A percentile compares a stretch with the other conserved stretches of the same genome.
phyloP scores from a whole-genome alignment of 2,113 vertebrate species.

The Aleadryas rufinucha region DNA sequence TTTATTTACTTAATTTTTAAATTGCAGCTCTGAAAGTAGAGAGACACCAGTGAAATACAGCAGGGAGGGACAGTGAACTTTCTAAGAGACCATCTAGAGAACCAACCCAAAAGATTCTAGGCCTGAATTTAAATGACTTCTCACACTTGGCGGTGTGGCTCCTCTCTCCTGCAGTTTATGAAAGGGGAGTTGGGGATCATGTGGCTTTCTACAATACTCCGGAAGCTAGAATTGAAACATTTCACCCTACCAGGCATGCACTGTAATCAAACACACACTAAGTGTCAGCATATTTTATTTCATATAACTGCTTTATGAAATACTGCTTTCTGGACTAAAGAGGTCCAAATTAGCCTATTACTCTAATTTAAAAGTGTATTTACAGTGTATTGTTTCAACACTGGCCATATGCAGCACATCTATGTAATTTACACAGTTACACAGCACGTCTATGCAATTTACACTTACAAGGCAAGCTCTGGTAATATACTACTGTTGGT shows the following conservation, averaged over 20 bases:
- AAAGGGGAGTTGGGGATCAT: accelerated
- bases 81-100: background rate
- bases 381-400: background rate
- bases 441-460: background rate
- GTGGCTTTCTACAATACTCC: background rate
- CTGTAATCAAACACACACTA: background rate
- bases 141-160: background rate
- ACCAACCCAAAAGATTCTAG: background rate
- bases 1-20: background rate
- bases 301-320: background rate
- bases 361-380: background rate
- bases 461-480: background rate
- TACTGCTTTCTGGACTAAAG: background rate
- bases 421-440: background rate
- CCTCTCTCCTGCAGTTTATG: background rate
- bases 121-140: background rate
- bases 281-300: background rate
- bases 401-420: background rate
- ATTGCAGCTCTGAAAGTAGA: background rate
- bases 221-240: background rate
- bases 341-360: background rate
- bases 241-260: background rate
- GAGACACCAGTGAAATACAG: background rate
- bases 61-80: background rate
- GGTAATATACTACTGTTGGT: background rate